Conservation (phyloP, 1,140 invertebrate genomes). For the Pogonognathellus flavescens region DNA sequence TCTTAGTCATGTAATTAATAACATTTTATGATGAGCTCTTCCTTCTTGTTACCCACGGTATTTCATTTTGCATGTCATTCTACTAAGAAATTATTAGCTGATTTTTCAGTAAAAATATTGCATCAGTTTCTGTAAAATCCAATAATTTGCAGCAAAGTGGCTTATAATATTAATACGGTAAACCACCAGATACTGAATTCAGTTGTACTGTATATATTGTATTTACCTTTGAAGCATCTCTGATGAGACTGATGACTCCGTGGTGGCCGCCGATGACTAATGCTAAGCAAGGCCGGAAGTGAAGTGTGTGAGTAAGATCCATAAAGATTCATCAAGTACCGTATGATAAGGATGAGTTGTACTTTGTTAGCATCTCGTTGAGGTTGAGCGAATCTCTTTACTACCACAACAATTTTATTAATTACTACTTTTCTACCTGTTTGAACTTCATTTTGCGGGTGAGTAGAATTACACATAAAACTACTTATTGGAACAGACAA, state of each 20-base stretch:
- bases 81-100: too few species aligned
- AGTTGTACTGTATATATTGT: too few species aligned
- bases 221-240: too few species aligned
- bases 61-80: too few species aligned
- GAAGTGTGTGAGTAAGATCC: constrained; percentile 43
- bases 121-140: too few species aligned
- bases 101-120: too few species aligned
- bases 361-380: neutral
- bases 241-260: neutral
- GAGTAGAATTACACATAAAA: neutral
- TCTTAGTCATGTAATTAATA: too few species aligned
- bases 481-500: neutral
- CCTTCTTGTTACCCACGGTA: too few species aligned
- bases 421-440: constrained; percentile 43
- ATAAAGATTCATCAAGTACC: constrained; percentile 29
- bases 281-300: constrained; percentile 18
- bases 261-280: constrained; percentile 3
- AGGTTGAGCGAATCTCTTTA: constrained; percentile 26
- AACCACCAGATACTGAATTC: too few species aligned
- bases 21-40: too few species aligned
- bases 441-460: constrained; percentile 13
- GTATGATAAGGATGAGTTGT: neutral
- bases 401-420: constrained; percentile 39
- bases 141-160: too few species aligned
- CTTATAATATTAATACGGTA: too few species aligned